Base-by-base conservation (phyloP, 2,888 invertebrate genomes). In the Yponomeuta sedellus region DNA sequence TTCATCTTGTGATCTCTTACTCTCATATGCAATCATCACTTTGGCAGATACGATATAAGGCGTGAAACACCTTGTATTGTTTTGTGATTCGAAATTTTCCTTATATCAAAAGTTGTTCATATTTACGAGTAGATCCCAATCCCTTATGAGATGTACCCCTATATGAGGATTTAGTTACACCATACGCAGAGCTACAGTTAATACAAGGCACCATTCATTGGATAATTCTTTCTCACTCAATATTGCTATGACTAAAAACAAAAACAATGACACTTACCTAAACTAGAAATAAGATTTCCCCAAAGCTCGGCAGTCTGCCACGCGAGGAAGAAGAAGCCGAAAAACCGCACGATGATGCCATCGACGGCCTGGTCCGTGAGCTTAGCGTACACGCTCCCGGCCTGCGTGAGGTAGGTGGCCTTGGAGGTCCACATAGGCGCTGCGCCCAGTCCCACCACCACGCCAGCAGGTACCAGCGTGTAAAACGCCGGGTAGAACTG, bases 401-500 rank as follows among this genome's bases (percentile, higher is more conserved):
- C 97, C 89, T 98, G 97, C 16, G 99, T 99, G 70, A 99, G 93
- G 82, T 99, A 99, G 1, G 98, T 97, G 68, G 99, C 98, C 84
- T 99, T 97, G n/a, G 99, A 97, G 0, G 98, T 97, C 99, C 99
- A 99, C 95, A 99, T 96, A 64, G 98, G 98, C 0, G 98, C 98
- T 2, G 98, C 99, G 11, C 98, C 98, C 66, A 98, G 89, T 70
- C 99, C 99, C 44, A 98, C 94, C n/a, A 99, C 92, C 39, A 98
- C 95, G 25, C 98, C 98, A 56, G 98, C 96, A 0, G 97, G 97
- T 66, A 97, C 96, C 67, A 97, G 92, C n/a, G 98, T 98, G 81
- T 96, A 97, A 92, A 98, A 98, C 71, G 93, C 94, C 1, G 99
- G 98, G 79, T 97, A 96, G 80, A 99, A 97, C 87, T 99, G 99